These are phyloP conservation scores for Drosophila putrida DNA, from an alignment of 2,888 invertebrate genomes.

Conservation along the genomic window DNA sequence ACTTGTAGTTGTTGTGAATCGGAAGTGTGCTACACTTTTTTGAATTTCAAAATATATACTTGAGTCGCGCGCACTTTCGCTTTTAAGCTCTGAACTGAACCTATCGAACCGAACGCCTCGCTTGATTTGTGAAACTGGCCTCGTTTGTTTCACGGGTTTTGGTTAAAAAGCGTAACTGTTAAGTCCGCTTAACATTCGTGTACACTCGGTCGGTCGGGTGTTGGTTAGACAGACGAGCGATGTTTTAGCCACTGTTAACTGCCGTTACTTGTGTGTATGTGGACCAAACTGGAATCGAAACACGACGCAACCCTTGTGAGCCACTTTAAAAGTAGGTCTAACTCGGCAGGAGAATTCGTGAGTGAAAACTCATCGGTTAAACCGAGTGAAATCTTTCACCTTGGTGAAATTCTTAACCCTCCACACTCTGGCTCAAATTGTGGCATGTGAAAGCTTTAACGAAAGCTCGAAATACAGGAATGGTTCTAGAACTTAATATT, in stretches of 20 bases:
- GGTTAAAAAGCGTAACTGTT: conserved; percentile 63
- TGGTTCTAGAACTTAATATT: not conserved
- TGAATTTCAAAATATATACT: conserved; percentile 54
- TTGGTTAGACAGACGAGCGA: conserved; percentile 42
- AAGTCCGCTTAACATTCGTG: conserved; percentile 44
- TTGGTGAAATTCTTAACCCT: conserved; percentile 24
- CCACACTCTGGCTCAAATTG: conserved; percentile 24
- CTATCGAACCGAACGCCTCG: conserved; percentile 80
- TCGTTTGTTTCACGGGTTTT: conserved; percentile 69
- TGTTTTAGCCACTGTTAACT: conserved; percentile 66
- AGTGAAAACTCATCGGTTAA: conserved; percentile 2
- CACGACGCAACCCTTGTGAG: conserved; percentile 19
- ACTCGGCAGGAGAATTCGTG: conserved; percentile 14
- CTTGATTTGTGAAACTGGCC: conserved; percentile 81
- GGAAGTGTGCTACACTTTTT: conserved; percentile 63
- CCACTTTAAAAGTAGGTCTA: conserved; percentile 48
- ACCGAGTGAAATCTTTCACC: conserved; percentile 1
- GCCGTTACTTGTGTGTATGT: conserved; percentile 24
- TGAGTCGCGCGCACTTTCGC: conserved; percentile 73
- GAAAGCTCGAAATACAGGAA: conserved; percentile 26
- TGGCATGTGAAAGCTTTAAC: conserved; percentile 23
- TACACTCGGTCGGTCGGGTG: conserved; percentile 29
- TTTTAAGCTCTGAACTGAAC: conserved; percentile 66
- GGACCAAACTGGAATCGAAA: conserved; percentile 39
- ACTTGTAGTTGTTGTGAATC: conserved; percentile 11